Percentiles rank a stretch among this genome's conserved stretches.
Evolutionary conservation across 2,113 vertebrate species (phyloP).

Genomic region (Urocolius indicus): DNA sequence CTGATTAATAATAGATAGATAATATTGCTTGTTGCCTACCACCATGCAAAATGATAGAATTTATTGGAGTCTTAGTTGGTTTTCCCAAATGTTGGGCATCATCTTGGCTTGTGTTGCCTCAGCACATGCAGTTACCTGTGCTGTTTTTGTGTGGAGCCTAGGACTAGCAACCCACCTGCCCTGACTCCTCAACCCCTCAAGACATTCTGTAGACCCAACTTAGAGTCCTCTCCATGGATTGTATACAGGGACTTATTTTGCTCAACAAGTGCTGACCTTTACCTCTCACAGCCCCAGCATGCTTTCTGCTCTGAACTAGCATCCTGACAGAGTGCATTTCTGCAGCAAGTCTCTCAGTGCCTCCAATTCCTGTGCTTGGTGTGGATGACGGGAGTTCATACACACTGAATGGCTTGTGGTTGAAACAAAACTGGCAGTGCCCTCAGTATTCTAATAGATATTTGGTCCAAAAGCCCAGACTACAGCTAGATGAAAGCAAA

Average conservation of each 20-base stretch:
- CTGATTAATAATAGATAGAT: background rate
- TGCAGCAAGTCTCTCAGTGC: background rate
- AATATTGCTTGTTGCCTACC: background rate
- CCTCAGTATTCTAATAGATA: background rate
- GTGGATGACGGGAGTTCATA: background rate
- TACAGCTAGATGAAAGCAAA: background rate
- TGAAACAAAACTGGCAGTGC: background rate
- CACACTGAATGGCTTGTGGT: background rate
- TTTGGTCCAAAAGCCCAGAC: background rate
- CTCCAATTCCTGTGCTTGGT: rapidly evolving
- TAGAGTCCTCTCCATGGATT: background rate
- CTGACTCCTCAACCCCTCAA: background rate
- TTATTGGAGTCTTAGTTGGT: background rate
- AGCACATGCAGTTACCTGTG: background rate
- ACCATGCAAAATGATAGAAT: background rate
- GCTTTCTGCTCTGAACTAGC: background rate
- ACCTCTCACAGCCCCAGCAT: background rate
- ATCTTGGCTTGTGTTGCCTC: background rate
- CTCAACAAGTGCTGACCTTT: background rate
- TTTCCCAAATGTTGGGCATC: background rate
- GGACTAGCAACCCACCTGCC: background rate
- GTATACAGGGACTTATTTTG: background rate
- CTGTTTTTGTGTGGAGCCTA: background rate
- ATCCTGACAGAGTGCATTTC: background rate
- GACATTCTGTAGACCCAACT: background rate